Conservation (phyloP, 2,113 vertebrate species). For the Hippolais icterina region DNA sequence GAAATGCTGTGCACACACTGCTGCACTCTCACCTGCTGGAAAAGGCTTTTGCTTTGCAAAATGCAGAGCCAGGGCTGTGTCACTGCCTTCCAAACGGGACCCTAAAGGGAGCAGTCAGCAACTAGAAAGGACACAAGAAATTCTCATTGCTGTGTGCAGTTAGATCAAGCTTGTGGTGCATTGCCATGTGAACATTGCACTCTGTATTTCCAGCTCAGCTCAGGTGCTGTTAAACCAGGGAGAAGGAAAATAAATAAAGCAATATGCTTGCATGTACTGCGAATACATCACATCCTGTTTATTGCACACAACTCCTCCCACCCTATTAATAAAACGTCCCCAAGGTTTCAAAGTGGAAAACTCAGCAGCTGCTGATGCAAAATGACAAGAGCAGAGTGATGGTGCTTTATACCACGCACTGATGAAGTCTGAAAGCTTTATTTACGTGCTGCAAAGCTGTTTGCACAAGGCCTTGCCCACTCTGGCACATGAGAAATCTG, state of each 20-base stretch:
- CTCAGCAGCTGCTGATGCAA: not conserved
- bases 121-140: not conserved
- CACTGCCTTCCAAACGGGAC: not conserved
- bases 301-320: not conserved
- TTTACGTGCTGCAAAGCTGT: not conserved
- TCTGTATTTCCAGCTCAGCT: not conserved
- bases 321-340: not conserved
- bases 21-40: not conserved
- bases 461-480: not conserved
- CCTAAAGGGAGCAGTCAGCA: not conserved
- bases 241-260: not conserved
- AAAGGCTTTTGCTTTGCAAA: not conserved
- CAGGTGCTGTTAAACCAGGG: not conserved
- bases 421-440: not conserved
- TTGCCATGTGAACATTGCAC: not conserved
- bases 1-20: not conserved
- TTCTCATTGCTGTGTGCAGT: not conserved
- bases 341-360: not conserved
- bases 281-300: not conserved
- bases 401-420: not conserved
- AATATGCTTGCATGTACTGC: not conserved
- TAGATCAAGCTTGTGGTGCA: not conserved
- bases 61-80: not conserved
- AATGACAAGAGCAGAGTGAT: not conserved
- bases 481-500: not conserved